These are phyloP conservation scores for Pachyrhynchus sulphureomaculatus DNA, from an alignment of 1,140 invertebrate species.

Conservation along the genomic window DNA sequence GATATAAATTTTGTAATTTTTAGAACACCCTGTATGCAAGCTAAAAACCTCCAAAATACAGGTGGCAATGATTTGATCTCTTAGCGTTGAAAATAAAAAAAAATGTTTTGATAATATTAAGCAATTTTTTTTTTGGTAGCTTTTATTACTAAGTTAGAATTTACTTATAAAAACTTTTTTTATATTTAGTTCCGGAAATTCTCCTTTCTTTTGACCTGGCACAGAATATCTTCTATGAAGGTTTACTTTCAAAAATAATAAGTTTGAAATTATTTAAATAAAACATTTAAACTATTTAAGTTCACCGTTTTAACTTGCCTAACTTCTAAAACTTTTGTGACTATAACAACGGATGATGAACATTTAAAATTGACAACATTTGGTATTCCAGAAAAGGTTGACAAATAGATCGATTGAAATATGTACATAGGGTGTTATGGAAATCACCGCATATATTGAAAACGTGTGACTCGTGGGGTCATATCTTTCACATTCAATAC, in stretches of 20 bases:
- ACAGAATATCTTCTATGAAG: conserved; percentile 41
- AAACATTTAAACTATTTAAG: not conserved
- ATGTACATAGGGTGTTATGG: too few species aligned
- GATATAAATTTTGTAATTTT: too few species aligned
- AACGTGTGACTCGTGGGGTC: too few species aligned
- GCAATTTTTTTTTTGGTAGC: conserved; percentile 50
- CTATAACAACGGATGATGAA: too few species aligned
- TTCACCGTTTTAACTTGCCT: conserved; percentile 32
- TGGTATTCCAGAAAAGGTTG: not conserved
- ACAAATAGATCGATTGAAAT: not conserved
- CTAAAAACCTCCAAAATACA: conserved; percentile 60
- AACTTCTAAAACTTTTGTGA: not conserved
- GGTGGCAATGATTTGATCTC: conserved; percentile 75
- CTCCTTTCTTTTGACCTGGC: conserved; percentile 17
- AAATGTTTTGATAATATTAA: conserved; percentile 5
- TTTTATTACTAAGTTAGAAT: conserved; percentile 42
- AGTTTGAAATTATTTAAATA: conserved; percentile 13
- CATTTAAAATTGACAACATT: too few species aligned
- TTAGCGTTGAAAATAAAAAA: conserved; percentile 51
- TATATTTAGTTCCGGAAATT: conserved; percentile 46
- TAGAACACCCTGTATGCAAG: too few species aligned
- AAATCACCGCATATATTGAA: too few species aligned
- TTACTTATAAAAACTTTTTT: conserved; percentile 32
- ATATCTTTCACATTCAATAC: too few species aligned
- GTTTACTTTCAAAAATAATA: conserved; percentile 7